These are phyloP conservation scores for Plutella xylostella DNA, from an alignment of 2,888 invertebrate genomes.

Conservation along the genomic window DNA sequence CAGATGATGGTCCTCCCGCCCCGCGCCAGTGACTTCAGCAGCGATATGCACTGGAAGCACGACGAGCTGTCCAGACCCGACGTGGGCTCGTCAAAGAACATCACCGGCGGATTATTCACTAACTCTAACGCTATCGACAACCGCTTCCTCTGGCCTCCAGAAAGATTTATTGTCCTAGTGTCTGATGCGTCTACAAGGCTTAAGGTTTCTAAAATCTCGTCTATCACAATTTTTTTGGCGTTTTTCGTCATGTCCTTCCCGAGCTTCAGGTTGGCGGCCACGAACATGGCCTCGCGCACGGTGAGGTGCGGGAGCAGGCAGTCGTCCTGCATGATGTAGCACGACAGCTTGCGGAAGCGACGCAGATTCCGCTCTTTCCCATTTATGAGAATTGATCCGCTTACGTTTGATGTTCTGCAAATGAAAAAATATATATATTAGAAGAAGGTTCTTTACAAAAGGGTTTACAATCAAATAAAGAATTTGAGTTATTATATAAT, in stretches of 20 bases:
- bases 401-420: constrained; percentile 84
- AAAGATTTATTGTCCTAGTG: constrained; percentile 83
- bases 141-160: constrained; percentile 92
- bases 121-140: constrained; percentile 92
- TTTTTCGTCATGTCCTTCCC: constrained; percentile 79
- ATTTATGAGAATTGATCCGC: constrained; percentile 88
- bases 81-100: constrained; percentile 97
- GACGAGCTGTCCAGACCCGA: constrained; percentile 95
- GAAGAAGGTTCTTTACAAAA: too few species aligned
- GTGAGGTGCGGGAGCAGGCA: constrained; percentile 89
- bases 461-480: too few species aligned
- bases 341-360: constrained; percentile 91
- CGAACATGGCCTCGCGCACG: constrained; percentile 92
- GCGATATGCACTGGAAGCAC: constrained; percentile 91
- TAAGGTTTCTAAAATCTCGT: constrained; percentile 87
- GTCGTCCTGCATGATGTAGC: constrained; percentile 98
- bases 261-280: constrained; percentile 93
- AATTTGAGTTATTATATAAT: too few species aligned
- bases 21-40: constrained; percentile 88
- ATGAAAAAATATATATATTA: too few species aligned
- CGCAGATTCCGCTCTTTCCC: constrained; percentile 88
- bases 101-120: constrained; percentile 96
- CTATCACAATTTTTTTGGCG: constrained; percentile 83
- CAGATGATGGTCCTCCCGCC: constrained; percentile 93
- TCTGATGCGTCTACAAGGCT: constrained; percentile 83